phyloP scores from a whole-genome alignment of 2,113 vertebrate species.

The Plectropomus leopardus region DNA sequence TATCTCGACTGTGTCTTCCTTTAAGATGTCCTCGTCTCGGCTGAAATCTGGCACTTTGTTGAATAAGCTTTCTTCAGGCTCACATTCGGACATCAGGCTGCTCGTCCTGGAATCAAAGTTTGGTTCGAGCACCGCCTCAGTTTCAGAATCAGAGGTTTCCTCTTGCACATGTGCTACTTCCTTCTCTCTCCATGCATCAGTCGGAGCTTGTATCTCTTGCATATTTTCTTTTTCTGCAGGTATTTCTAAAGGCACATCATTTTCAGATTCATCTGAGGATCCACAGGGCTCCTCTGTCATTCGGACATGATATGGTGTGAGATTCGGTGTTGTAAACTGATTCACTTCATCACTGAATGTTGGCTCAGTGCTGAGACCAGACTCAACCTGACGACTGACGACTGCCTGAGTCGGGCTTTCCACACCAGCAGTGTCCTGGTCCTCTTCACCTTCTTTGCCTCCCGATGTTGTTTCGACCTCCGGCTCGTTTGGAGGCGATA shows the following conservation, averaged over 20 bases:
- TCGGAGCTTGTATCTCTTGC: neutral
- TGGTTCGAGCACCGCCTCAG: conserved; percentile 41
- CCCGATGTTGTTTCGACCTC: conserved; percentile 16
- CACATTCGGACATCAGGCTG: conserved; percentile 55
- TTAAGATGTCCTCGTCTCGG: conserved; percentile 12
- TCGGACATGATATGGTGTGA: neutral
- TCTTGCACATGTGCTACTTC: conserved; percentile 14
- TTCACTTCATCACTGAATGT: neutral
- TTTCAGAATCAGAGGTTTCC: conserved; percentile 61
- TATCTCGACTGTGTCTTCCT: conserved; percentile 7
- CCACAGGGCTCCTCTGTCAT: neutral
- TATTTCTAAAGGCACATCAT: neutral
- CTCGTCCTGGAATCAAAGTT: conserved; percentile 49
- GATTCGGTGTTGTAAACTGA: neutral
- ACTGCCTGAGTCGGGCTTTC: conserved; percentile 7
- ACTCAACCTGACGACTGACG: conserved; percentile 40
- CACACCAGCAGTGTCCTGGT: neutral
- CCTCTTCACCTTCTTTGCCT: conserved; percentile 7
- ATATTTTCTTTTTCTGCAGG: conserved; percentile 24
- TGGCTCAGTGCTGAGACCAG: conserved; percentile 21
- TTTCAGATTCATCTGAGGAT: conserved; percentile 27
- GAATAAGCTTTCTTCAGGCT: conserved; percentile 7
- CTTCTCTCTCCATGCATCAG: conserved; percentile 14
- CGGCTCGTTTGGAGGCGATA: conserved; percentile 55
- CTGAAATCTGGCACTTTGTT: conserved; percentile 16